Conservation (phyloP, 2,113 vertebrate genomes). For the Mesembrinibis cayennensis region DNA sequence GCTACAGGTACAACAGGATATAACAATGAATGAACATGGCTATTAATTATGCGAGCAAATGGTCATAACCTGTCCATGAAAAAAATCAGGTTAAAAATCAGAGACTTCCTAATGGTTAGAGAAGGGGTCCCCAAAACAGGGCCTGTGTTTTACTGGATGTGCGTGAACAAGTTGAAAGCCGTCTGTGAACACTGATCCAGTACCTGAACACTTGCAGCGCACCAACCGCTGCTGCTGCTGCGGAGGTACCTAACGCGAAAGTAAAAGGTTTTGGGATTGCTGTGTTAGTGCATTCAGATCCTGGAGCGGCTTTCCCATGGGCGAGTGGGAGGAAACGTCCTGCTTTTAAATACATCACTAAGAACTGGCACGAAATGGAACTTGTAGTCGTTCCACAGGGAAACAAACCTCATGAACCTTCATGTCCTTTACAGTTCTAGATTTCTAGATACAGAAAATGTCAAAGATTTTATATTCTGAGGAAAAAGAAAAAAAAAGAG, state of each 20-base stretch:
- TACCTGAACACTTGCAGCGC: background rate
- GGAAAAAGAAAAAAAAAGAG: rapidly evolving
- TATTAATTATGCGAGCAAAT: background rate
- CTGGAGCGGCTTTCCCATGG: background rate
- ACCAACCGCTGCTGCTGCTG: background rate
- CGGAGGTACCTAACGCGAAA: background rate
- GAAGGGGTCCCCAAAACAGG: background rate
- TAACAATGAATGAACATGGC: background rate
- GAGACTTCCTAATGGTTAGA: background rate
- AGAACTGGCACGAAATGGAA: background rate
- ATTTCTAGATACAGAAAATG: background rate
- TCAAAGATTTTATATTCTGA: background rate
- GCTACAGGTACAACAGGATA: background rate
- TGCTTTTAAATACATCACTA: background rate
- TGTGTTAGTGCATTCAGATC: background rate
- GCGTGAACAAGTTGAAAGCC: background rate
- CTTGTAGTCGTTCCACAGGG: background rate
- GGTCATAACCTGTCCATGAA: background rate
- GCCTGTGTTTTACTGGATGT: background rate
- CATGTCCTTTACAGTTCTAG: background rate
- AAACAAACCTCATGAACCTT: background rate
- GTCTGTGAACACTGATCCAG: background rate
- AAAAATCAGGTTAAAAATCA: background rate
- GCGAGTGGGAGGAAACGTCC: conserved; percentile 19
- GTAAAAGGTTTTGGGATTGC: background rate